phyloP scores from a whole-genome alignment of 1,140 invertebrate genomes.

The Zaprionus lachaisei region DNA sequence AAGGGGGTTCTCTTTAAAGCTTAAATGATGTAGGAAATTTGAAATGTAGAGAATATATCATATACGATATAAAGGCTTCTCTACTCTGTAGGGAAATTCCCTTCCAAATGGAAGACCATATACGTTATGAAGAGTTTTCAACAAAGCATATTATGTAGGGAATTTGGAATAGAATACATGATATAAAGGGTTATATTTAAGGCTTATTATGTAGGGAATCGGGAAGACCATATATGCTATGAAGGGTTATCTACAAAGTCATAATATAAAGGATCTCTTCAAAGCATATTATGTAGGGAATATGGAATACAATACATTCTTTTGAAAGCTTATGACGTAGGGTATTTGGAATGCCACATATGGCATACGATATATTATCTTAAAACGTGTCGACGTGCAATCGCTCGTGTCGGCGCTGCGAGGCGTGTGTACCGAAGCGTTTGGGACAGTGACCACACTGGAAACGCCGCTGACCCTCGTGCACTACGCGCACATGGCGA shows the following conservation, averaged over 20 bases:
- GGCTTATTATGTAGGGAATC: background rate
- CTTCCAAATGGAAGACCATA: too few species aligned
- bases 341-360: background rate
- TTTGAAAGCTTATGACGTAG: too few species aligned
- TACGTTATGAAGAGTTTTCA: background rate
- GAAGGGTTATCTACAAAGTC: background rate
- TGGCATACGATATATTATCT: background rate
- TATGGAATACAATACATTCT: too few species aligned
- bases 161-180: too few species aligned
- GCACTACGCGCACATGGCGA: slow-evolving; percentile 73
- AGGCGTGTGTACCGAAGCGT: slow-evolving; percentile 73
- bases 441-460: slow-evolving; percentile 68
- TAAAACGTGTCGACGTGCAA: slow-evolving; percentile 50
- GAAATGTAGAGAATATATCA: too few species aligned
- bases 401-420: slow-evolving; percentile 72
- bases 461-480: slow-evolving; percentile 71
- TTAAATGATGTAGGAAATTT: background rate
- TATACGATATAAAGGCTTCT: too few species aligned
- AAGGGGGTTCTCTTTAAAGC: background rate
- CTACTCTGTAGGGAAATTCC: too few species aligned
- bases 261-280: too few species aligned
- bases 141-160: background rate
- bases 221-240: background rate
- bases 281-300: too few species aligned
- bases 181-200: too few species aligned